A percentile compares a stretch with the other conserved stretches of the same genome.
phyloP scores from a whole-genome alignment of 2,888 invertebrate species.

The Diaphora mendica region DNA sequence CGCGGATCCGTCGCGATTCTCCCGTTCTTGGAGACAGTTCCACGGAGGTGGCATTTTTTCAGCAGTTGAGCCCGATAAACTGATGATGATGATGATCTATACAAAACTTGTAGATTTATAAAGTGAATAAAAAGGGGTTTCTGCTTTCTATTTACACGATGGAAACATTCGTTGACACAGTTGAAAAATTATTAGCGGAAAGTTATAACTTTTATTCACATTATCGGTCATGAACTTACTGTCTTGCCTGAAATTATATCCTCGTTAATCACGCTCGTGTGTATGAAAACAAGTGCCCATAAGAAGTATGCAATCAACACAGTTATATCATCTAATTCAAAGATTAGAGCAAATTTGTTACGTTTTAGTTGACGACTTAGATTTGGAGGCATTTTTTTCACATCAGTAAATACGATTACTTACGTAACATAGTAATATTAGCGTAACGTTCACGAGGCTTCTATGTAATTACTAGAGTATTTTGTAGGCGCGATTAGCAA shows the following conservation, averaged over 20 bases:
- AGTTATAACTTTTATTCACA: background rate
- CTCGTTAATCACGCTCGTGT: background rate
- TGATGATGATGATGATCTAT: no score
- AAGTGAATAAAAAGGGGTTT: no score
- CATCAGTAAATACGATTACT: slow-evolving; percentile 23
- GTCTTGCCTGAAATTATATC: background rate
- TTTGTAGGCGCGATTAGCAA: slow-evolving; percentile 37
- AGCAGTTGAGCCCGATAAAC: no score
- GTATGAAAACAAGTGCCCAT: background rate
- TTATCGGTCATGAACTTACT: background rate
- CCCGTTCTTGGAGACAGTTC: no score
- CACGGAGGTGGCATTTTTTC: no score
- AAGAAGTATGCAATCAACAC: background rate
- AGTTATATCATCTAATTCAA: slow-evolving; percentile 9
- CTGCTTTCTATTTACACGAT: no score
- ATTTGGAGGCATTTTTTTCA: slow-evolving; percentile 31
- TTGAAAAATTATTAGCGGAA: background rate
- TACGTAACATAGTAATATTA: slow-evolving; percentile 41
- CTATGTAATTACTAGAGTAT: slow-evolving; percentile 30
- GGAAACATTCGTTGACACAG: background rate
- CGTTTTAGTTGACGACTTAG: slow-evolving; percentile 38
- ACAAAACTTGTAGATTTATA: no score
- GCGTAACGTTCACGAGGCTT: slow-evolving; percentile 25
- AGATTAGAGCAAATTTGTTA: slow-evolving; percentile 15
- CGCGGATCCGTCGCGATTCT: no score